Conservation (phyloP, 2,888 invertebrate species). For the Agrochola lychnidis region DNA sequence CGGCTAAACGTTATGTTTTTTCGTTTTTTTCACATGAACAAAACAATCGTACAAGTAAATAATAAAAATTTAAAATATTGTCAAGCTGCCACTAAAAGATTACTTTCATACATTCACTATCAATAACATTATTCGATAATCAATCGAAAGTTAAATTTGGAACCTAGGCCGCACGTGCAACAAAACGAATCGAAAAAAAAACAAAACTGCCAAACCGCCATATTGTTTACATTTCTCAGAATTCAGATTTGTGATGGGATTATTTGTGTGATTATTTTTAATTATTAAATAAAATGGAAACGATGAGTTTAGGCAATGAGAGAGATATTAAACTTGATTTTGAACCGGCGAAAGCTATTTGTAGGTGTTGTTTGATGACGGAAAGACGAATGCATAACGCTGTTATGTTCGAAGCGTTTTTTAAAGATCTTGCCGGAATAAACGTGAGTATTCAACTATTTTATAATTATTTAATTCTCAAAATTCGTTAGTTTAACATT, state of each 20-base stretch:
- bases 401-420: constrained; percentile 65
- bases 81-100: not conserved
- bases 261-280: constrained; percentile 12
- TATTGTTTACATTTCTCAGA: constrained; percentile 56
- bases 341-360: constrained; percentile 73
- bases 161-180: not conserved
- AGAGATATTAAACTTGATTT: constrained; percentile 68
- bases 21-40: not conserved
- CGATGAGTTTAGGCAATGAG: constrained; percentile 37
- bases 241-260: not conserved
- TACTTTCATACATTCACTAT: not conserved
- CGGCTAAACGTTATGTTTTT: no score
- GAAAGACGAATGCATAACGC: constrained; percentile 74
- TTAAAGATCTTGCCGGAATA: constrained; percentile 79
- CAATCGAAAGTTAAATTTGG: not conserved
- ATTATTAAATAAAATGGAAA: constrained; percentile 46
- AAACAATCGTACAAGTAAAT: not conserved
- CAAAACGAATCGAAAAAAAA: constrained; percentile 24
- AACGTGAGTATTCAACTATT: constrained; percentile 74
- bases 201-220: constrained; percentile 42
- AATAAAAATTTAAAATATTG: no score
- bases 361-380: constrained; percentile 82
- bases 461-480: not conserved
- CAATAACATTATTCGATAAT: not conserved
- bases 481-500: not conserved